Conservation (phyloP, 2,888 invertebrate species). For the Hyppa rectilinea region DNA sequence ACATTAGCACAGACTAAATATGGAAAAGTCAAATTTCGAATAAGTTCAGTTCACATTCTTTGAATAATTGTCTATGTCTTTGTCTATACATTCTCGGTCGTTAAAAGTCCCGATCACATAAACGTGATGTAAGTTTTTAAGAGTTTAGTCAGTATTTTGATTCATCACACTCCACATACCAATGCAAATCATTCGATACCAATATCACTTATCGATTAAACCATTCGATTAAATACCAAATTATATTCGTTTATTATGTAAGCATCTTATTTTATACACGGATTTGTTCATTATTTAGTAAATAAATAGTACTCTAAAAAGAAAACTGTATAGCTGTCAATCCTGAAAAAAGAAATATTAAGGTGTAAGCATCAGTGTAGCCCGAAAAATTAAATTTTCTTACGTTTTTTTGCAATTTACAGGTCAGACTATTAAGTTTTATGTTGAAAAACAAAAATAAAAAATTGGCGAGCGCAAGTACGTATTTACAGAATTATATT, state of each 20-base stretch:
- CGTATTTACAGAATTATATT: no score
- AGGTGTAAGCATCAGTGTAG: no score
- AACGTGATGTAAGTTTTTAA: neutral
- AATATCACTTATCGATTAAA: conserved; percentile 42
- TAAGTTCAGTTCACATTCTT: neutral
- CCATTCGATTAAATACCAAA: conserved; percentile 63
- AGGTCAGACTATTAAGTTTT: no score
- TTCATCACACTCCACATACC: conserved; percentile 29
- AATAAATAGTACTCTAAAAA: conserved; percentile 30
- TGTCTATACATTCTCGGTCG: neutral
- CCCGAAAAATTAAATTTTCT: no score
- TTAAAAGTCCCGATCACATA: neutral
- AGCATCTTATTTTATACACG: conserved; percentile 50
- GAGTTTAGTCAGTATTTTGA: conserved; percentile 53
- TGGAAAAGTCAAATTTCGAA: neutral
- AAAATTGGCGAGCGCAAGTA: no score
- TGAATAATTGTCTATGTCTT: neutral
- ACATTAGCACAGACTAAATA: neutral
- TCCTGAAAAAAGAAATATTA: no score
- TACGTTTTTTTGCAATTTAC: no score
- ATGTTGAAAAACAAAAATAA: no score
- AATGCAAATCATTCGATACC: conserved; percentile 58
- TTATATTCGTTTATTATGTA: conserved; percentile 59
- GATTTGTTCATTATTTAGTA: conserved; percentile 56
- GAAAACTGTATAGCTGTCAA: neutral